Base-by-base conservation (phyloP, 2,113 vertebrate genomes). In the Typhlomys cinereus region DNA sequence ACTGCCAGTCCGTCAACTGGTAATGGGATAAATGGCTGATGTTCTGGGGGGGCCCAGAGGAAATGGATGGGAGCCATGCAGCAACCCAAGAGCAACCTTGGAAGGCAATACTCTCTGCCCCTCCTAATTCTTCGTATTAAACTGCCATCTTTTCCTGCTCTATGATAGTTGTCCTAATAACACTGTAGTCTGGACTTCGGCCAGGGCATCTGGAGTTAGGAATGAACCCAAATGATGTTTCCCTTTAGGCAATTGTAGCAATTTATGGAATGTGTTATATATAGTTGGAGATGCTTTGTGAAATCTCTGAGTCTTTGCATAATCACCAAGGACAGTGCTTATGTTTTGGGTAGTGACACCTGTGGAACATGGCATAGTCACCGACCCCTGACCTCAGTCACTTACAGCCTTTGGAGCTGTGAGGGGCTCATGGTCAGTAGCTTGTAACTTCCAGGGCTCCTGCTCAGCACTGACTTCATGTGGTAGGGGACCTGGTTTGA, bases 201-300 rank as follows among this genome's bases (percentile, higher is more conserved):
- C 75, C 2, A 64, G 62, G 86, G 91, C 41, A 46, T 79, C 57
- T 74, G 50, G 46, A 92, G 15, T 78, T 18, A 85, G 21, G 59
- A 95, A 88, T 41, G 27, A 84, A 48, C 57, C n/a, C 90, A 79
- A 92, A 76, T 92, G 71, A 61, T 89, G 85, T 87, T 88, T 50
- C 41, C 36, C 18, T 78, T 92, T 73, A 87, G 66, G 14, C 29
- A 69, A 57, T 36, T 78, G 36, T 80, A 44, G 61, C n/a, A 82
- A 84, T 41, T 39, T 23, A 57, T 54, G 29, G 52, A 46, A 52
- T 15, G 52, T 74, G 54, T 46, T 2, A 83, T 84, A 71, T 25
- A 46, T 81, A 73, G 34, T 67, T 89, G 14, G 87, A 67, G 46
- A 84, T 67, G 67, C 41, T 91, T 93, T 48, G 78, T 76, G 71